Evolutionary conservation across 2,888 invertebrate genomes (phyloP).

Genomic region (Chymomyza procnemis): DNA sequence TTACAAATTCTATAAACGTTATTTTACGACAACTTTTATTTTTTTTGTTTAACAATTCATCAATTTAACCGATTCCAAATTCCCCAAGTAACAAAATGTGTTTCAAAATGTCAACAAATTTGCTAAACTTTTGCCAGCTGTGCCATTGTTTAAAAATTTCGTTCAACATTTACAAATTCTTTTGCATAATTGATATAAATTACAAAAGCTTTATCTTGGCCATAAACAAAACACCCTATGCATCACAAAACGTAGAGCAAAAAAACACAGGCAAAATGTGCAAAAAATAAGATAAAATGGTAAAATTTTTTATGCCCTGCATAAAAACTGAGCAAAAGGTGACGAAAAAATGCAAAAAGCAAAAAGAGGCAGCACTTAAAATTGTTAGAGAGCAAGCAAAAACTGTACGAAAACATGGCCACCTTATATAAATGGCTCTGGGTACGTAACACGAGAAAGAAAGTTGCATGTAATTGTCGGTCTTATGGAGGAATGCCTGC

Average conservation of each 20-base stretch:
- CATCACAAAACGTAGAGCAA: slow-evolving; percentile 9
- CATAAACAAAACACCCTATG: slow-evolving; percentile 20
- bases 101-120: no score
- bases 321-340: slow-evolving; percentile 33
- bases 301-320: slow-evolving; percentile 36
- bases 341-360: slow-evolving; percentile 9
- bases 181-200: neutral
- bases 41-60: no score
- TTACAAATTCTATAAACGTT: no score
- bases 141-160: neutral
- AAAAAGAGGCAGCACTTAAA: slow-evolving; percentile 43
- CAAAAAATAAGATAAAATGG: neutral
- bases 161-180: neutral
- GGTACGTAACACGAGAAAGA: neutral
- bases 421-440: neutral
- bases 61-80: no score
- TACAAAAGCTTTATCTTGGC: neutral
- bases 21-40: no score
- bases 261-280: slow-evolving; percentile 17
- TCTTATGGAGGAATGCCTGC: neutral
- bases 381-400: slow-evolving; percentile 5
- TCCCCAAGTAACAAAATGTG: no score
- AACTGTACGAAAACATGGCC: neutral
- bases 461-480: slow-evolving; percentile 39
- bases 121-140: neutral